phyloP scores from a whole-genome alignment of 1,140 invertebrate genomes.

The Paraescarpia echinospica region DNA sequence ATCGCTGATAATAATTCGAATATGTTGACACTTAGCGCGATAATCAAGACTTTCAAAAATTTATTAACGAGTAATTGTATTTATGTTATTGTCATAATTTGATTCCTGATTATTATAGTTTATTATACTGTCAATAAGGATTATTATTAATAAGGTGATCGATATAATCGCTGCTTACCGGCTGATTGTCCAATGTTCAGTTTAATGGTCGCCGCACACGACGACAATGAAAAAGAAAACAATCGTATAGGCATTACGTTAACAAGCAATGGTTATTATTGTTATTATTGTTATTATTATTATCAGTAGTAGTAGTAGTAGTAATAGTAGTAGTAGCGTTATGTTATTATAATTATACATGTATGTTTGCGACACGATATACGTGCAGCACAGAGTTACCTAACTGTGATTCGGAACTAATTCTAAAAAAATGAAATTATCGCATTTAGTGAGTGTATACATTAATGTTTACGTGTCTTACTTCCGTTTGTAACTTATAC shows the following conservation, averaged over 20 bases:
- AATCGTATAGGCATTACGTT: not conserved
- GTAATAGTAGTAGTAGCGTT: too few relatives aligned
- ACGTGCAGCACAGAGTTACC: too few relatives aligned
- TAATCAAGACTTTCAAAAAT: not conserved
- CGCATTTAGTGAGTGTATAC: not conserved
- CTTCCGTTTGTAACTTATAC: not conserved
- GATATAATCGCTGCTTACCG: not conserved
- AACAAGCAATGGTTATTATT: not conserved
- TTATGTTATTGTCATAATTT: not conserved
- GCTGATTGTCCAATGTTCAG: not conserved
- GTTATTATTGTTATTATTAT: too few relatives aligned
- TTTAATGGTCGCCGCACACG: not conserved
- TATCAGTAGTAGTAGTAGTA: too few relatives aligned
- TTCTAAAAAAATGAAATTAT: not conserved
- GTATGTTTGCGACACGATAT: not conserved
- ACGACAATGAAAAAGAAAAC: not conserved
- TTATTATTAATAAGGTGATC: not conserved
- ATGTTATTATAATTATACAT: not conserved
- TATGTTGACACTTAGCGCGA: not conserved
- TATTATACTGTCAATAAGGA: not conserved
- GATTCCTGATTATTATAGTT: not conserved
- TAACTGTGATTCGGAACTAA: not conserved
- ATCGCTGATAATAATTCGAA: not conserved
- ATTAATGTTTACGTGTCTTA: not conserved
- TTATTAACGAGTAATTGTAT: not conserved